Conservation (phyloP, 2,797 vertebrate species). For the Enteromius fasciolatus region DNA sequence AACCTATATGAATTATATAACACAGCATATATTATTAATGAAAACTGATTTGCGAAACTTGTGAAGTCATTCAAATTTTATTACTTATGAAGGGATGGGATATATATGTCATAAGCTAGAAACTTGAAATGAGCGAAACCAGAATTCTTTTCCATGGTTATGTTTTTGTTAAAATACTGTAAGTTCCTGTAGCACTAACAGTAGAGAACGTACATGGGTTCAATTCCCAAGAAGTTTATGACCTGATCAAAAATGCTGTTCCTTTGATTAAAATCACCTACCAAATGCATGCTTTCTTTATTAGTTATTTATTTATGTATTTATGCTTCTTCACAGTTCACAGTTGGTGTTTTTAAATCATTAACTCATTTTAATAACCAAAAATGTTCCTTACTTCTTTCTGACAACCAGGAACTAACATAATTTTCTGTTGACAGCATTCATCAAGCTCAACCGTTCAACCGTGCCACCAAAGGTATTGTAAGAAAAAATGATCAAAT, state of each 20-base stretch:
- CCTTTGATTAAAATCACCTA: neutral
- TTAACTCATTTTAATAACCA: neutral
- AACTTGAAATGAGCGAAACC: neutral
- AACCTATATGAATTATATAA: constrained; percentile 14
- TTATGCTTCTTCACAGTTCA: neutral
- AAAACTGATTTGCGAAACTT: constrained; percentile 20
- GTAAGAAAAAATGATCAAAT: neutral
- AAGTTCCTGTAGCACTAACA: neutral
- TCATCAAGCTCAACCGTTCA: neutral
- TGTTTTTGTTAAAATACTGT: neutral
- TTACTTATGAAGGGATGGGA: neutral
- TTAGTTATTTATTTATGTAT: neutral
- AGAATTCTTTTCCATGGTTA: neutral
- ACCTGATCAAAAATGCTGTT: neutral
- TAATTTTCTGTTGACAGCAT: neutral
- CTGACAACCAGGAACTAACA: neutral
- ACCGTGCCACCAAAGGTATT: neutral
- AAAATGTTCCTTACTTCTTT: neutral
- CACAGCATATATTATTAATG: constrained; percentile 20
- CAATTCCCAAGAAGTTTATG: neutral
- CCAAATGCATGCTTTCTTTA: neutral
- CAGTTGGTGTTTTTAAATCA: neutral
- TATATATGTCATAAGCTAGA: constrained; percentile 1
- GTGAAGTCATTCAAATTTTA: constrained; percentile 11
- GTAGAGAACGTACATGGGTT: neutral